Percentiles rank a stretch among this genome's conserved stretches.
Evolutionary conservation across 2,797 vertebrate genomes (phyloP).

Genomic region (Anguilla marmorata): DNA sequence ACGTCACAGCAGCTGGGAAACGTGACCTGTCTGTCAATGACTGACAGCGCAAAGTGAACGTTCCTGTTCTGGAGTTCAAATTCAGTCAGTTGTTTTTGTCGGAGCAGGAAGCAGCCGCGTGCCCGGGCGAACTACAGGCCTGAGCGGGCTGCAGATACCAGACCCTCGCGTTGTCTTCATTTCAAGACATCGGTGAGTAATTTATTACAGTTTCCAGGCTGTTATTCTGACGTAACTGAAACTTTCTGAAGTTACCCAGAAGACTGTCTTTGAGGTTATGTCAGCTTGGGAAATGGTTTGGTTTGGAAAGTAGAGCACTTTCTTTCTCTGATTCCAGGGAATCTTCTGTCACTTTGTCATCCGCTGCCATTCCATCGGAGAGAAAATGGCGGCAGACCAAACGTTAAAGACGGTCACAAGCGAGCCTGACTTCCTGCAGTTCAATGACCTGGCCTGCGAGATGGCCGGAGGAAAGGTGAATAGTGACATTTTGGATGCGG

Average conservation of each 20-base stretch:
- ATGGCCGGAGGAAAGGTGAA: constrained; percentile 69
- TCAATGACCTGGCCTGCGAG: constrained; percentile 71
- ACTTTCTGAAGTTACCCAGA: neutral
- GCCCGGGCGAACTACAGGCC: neutral
- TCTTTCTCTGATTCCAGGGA: neutral
- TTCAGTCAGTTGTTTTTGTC: too few relatives aligned
- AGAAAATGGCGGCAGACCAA: constrained; percentile 54
- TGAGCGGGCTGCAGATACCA: neutral
- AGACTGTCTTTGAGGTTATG: neutral
- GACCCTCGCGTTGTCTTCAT: neutral
- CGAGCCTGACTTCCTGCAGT: constrained; percentile 67
- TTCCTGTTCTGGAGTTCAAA: neutral
- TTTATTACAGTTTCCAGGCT: neutral
- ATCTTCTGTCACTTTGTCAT: neutral
- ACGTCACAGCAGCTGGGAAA: constrained; percentile 6
- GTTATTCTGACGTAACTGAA: neutral
- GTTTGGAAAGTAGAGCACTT: neutral
- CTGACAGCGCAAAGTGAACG: neutral
- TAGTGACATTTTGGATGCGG: neutral
- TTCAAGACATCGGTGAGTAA: neutral
- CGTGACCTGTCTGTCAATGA: constrained; percentile 26
- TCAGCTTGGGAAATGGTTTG: neutral
- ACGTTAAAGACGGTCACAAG: neutral
- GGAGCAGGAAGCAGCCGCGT: neutral
- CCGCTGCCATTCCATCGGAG: neutral